These are phyloP conservation scores for Paradisaea rubra DNA, from an alignment of 2,113 vertebrate genomes.

Conservation along the genomic window DNA sequence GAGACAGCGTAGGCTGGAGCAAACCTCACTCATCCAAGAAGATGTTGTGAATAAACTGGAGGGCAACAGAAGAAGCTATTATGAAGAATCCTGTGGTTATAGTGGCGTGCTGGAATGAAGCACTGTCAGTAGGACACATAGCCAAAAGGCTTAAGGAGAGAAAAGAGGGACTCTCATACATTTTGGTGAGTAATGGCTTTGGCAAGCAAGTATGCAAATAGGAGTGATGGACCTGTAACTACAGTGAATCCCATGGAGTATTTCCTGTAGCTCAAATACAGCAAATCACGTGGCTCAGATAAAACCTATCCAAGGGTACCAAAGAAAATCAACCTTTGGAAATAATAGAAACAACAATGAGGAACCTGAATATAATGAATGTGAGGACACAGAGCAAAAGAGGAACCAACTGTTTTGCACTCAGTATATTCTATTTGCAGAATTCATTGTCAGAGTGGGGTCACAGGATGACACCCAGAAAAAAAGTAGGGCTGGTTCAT, in stretches of 20 bases:
- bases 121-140: not conserved
- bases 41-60: not conserved
- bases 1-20: not conserved
- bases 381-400: not conserved
- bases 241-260: not conserved
- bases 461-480: not conserved
- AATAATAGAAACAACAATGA: not conserved
- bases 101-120: not conserved
- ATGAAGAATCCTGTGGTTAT: not conserved
- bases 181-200: not conserved
- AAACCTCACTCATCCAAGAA: not conserved
- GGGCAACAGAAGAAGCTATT: not conserved
- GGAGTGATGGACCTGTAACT: not conserved
- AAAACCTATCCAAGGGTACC: slow-evolving; percentile 24
- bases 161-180: not conserved
- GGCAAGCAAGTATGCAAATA: not conserved
- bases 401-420: not conserved
- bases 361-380: not conserved
- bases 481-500: not conserved
- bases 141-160: not conserved
- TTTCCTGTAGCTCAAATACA: not conserved
- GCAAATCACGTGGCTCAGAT: not conserved
- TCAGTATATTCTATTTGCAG: not conserved
- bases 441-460: not conserved
- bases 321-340: not conserved